Evolutionary conservation across 2,113 vertebrate species (phyloP), one percentile per base, ranked within the genome.

Genomic region (Nannospalax galili): DNA sequence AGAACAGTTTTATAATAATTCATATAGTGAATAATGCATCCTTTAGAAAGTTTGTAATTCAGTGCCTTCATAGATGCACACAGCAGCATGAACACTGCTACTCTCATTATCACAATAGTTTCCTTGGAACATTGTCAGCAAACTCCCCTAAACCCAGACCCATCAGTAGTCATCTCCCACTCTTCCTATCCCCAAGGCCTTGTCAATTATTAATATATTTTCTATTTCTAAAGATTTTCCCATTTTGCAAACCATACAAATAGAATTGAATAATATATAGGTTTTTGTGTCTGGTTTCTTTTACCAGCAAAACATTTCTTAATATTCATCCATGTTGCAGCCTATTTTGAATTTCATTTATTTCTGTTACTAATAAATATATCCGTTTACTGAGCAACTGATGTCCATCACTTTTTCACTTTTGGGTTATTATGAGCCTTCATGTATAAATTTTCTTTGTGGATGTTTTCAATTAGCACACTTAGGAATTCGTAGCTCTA

Each of bases 1-100:
- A 52, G 65, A 81, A n/a, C n/a, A 84, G 14, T 72, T 92, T 90
- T 74, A 86, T n/a, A 92, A 56, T 81, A 96, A 93, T 93, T 85
- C 19, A 45, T 22, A 56, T 70, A 45, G 22, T 12, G 45, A 15
- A 64, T 4, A 90, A 77, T 48, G 65, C 42, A 88, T 22, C 7
- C 52, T 48, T 93, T 88, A 48, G 64, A 93, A 85, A n/a, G 65
- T 28, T 5, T 32, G 65, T 35, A 89, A 40, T 58, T 85, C 2
- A 56, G 12, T 56, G 32, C 10, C 30, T 91, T 91, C 72, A 80
- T 72, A 22, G 65, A 94, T 42, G 84, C 58, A 84, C 3, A 35
- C 7, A 93, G 60, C 75, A 75, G 35, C 45, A 10, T 0, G 91
- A 26, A 10, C 8, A 91, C 48, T 56, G 16, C 58, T 81, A 80